Percentiles rank a stretch among this genome's conserved stretches.
Evolutionary conservation across 2,888 invertebrate species (phyloP).

Genomic region (Drosophila lutescens): DNA sequence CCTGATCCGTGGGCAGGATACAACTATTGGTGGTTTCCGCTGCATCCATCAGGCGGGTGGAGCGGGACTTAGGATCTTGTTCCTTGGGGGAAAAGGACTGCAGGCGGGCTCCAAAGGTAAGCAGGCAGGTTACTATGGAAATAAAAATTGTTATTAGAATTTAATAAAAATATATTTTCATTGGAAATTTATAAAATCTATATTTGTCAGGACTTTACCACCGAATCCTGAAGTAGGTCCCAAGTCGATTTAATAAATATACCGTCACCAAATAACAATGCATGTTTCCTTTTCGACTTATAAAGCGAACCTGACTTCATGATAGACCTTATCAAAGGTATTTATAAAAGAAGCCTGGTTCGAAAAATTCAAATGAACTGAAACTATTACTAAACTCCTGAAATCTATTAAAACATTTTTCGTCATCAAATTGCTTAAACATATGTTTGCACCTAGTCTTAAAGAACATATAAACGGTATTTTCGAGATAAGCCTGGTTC

Average conservation of each 20-base stretch:
- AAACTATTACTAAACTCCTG: background rate
- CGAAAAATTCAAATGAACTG: background rate
- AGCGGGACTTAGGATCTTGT: slow-evolving; percentile 86
- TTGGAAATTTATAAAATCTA: too few relatives aligned
- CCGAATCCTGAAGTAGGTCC: background rate
- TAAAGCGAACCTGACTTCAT: background rate
- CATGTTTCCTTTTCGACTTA: background rate
- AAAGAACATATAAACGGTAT: background rate
- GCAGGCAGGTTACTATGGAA: slow-evolving; percentile 88
- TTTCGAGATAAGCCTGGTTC: background rate
- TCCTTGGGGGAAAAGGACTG: slow-evolving; percentile 88
- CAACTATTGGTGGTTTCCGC: slow-evolving; percentile 89
- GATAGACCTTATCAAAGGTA: background rate
- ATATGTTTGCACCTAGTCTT: background rate
- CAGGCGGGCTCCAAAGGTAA: slow-evolving; percentile 89
- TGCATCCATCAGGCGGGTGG: slow-evolving; percentile 89
- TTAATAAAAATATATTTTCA: background rate
- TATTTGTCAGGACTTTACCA: background rate
- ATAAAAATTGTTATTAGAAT: background rate
- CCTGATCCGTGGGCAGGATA: slow-evolving; percentile 84
- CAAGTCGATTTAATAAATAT: background rate
- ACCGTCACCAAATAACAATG: background rate
- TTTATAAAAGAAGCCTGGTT: background rate
- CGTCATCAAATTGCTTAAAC: background rate
- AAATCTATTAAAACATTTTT: background rate